These are phyloP conservation scores for Anthopleura sola DNA, from an alignment of 64 coral and sea anemone genomes.

Conservation along the genomic window DNA sequence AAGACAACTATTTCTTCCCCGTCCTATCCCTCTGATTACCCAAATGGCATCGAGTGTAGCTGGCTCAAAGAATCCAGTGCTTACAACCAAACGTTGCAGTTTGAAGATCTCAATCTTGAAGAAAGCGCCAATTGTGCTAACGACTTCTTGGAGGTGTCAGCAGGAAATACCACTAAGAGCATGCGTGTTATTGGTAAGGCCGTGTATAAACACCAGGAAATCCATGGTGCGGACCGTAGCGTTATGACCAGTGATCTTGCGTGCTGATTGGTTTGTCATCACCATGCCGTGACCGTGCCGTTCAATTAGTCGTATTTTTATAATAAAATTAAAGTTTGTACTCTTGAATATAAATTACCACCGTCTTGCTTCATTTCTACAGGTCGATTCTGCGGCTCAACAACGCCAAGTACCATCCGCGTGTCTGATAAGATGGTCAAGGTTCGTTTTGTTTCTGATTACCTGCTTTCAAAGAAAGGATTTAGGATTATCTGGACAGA, in stretches of 20 bases:
- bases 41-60: neutral
- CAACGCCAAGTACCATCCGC: neutral
- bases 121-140: neutral
- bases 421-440: neutral
- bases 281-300: no score
- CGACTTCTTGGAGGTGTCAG: neutral
- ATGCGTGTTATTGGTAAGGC: neutral
- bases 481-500: neutral
- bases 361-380: neutral
- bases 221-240: no score
- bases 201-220: no score
- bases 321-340: no score
- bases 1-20: neutral
- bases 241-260: no score
- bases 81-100: neutral
- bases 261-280: no score
- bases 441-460: neutral
- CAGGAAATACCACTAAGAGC: neutral
- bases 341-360: no score
- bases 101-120: neutral
- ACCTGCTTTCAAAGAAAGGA: constrained; percentile 5
- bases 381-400: neutral
- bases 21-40: neutral
- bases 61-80: neutral
- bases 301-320: no score